Base-by-base conservation (phyloP, 2,888 invertebrate genomes). In the Rhaphigaster nebulosa region DNA sequence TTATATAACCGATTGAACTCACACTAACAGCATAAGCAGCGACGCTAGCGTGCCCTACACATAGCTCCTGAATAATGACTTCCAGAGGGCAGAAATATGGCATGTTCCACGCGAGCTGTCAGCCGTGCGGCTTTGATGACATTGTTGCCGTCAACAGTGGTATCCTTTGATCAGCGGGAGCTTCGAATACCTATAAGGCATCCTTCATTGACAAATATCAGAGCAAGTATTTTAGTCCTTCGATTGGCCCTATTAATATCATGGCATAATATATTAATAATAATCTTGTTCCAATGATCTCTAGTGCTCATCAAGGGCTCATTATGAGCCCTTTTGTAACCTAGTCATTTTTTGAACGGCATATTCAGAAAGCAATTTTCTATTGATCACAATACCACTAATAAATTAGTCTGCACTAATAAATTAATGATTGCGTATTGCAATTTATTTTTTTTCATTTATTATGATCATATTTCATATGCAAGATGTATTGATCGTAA, bases 81-180 rank as follows among this genome's bases (percentile, higher is more conserved):
- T 26, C n/a, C n/a, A 3, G 15, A n/a, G 6, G 45, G n/a, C 45
- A 84, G 84, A 41, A 41, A 84, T 84, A 50, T 41, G 84, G 84
- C 84, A 84, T 84, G 84, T 84, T 41, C 84, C 84, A 84, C 84
- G 45, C 84, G 18, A 84, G 84, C 41, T 84, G 84, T 45, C 84
- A 84, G 41, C 45, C 45, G 6, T 84, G 84, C 84, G 84, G 84
- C 84, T 84, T 84, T 84, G 84, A 84, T 84, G 84, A 50, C 84
- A 84, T 84, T 84, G 84, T 84, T 84, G 84, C 84, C 84, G 38
- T 76, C 70, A 76, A 76, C 70, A 76, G 18, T 38, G 70, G 70
- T 76, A 38, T 76, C 70, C 70, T 76, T 76, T 76, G 70, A 76
- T 76, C 70, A 38, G 70, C 6, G 38, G 70, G 38, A 38, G 70